These are phyloP conservation scores for Drosophila ogumai DNA, from an alignment of 1,140 invertebrate genomes.

Conservation along the genomic window DNA sequence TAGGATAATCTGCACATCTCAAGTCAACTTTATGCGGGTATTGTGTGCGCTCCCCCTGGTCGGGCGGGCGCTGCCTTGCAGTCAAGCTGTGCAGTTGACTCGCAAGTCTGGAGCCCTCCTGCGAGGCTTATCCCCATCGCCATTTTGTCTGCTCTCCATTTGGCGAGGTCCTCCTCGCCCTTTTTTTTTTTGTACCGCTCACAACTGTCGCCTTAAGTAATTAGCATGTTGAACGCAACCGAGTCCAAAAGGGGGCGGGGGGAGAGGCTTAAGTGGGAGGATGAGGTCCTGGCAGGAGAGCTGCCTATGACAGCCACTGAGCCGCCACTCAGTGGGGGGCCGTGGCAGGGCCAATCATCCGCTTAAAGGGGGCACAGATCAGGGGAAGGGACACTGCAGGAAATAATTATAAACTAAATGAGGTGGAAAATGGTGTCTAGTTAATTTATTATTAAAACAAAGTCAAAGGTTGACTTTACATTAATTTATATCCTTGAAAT, in stretches of 20 bases:
- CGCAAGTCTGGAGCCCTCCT: conserved; percentile 26
- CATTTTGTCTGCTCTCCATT: conserved; percentile 50
- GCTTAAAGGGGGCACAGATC: conserved; percentile 3
- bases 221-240: conserved; percentile 58
- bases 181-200: conserved; percentile 6
- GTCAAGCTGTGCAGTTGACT: conserved; percentile 79
- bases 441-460: too few species aligned
- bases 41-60: conserved; percentile 43
- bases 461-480: not conserved
- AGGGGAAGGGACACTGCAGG: not conserved
- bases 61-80: conserved; percentile 25
- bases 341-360: conserved; percentile 48
- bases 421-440: not conserved
- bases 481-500: not conserved
- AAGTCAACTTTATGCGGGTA: conserved; percentile 63
- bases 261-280: conserved; percentile 1
- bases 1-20: conserved; percentile 77
- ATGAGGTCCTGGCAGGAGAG: conserved; percentile 1
- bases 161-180: conserved; percentile 26
- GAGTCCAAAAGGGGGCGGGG: not conserved
- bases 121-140: conserved; percentile 26
- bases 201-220: conserved; percentile 69
- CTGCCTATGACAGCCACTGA: conserved; percentile 32
- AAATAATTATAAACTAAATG: not conserved
- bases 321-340: conserved; percentile 10